phyloP scores from a whole-genome alignment of 2,888 invertebrate species.

The Tipula unca region DNA sequence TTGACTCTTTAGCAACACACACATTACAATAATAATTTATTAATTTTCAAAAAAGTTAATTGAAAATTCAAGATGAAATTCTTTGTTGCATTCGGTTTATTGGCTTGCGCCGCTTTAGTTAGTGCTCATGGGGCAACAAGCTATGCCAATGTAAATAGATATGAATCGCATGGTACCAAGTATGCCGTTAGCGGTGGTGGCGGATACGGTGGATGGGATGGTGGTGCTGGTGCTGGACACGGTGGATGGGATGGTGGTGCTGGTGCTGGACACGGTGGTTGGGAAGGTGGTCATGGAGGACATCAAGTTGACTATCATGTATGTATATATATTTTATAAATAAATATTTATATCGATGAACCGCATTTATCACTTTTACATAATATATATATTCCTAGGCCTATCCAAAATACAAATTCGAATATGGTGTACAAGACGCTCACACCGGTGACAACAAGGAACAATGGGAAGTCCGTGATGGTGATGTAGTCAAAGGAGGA shows the following conservation, averaged over 20 bases:
- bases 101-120: slow-evolving; percentile 20
- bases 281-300: background rate
- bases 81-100: slow-evolving; percentile 2
- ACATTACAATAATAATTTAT: background rate
- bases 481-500: slow-evolving; percentile 39
- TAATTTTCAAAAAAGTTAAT: background rate
- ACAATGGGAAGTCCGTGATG: slow-evolving; percentile 39
- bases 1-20: background rate
- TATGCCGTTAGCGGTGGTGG: background rate
- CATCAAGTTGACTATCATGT: background rate
- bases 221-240: background rate
- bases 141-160: slow-evolving; percentile 21
- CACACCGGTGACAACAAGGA: slow-evolving; percentile 37
- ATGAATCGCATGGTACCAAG: background rate
- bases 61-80: background rate
- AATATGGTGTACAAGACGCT: slow-evolving; percentile 35
- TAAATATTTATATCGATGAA: background rate
- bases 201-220: background rate
- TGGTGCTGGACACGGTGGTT: slow-evolving; percentile 1
- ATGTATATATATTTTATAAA: background rate
- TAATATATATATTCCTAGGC: slow-evolving; percentile 27
- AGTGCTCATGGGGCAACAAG: slow-evolving; percentile 21
- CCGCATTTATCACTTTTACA: background rate
- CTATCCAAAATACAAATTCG: slow-evolving; percentile 34
- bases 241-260: background rate